Evolutionary conservation across 2,888 invertebrate species (phyloP).

Genomic region (Rhagonycha fulva): DNA sequence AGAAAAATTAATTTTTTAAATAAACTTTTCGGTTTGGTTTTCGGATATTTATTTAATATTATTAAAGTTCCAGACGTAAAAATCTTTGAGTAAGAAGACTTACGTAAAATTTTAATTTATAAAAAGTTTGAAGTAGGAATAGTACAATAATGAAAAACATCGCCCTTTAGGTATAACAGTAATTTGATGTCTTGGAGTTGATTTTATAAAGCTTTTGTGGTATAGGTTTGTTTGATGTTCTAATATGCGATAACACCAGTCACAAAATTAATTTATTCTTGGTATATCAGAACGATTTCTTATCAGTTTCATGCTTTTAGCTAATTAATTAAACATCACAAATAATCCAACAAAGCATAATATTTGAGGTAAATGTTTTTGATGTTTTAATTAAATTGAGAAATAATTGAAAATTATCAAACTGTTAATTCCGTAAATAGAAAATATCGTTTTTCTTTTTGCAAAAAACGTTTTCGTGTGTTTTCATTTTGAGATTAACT

Average conservation of each 20-base stretch:
- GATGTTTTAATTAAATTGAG: slow-evolving; percentile 21
- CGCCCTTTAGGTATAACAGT: background rate
- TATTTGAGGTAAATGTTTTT: slow-evolving; percentile 15
- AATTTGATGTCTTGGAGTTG: background rate
- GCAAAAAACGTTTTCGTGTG: background rate
- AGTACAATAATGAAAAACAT: background rate
- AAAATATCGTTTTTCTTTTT: background rate
- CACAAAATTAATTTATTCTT: slow-evolving; percentile 1
- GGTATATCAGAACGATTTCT: background rate
- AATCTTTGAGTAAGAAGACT: background rate
- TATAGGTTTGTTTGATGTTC: background rate
- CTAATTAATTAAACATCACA: slow-evolving; percentile 21
- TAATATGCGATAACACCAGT: background rate
- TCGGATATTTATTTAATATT: too few relatives aligned
- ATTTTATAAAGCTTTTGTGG: background rate
- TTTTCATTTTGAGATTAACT: background rate
- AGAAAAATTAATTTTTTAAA: too few relatives aligned
- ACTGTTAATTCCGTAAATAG: background rate
- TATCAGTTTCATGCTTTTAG: background rate
- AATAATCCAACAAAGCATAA: background rate
- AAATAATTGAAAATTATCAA: slow-evolving; percentile 15
- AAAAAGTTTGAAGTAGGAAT: background rate
- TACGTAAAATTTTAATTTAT: background rate
- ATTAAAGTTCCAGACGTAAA: background rate
- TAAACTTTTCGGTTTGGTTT: too few relatives aligned